phyloP scores from a whole-genome alignment of 2,113 vertebrate genomes.

The Psephotus haematonotus region DNA sequence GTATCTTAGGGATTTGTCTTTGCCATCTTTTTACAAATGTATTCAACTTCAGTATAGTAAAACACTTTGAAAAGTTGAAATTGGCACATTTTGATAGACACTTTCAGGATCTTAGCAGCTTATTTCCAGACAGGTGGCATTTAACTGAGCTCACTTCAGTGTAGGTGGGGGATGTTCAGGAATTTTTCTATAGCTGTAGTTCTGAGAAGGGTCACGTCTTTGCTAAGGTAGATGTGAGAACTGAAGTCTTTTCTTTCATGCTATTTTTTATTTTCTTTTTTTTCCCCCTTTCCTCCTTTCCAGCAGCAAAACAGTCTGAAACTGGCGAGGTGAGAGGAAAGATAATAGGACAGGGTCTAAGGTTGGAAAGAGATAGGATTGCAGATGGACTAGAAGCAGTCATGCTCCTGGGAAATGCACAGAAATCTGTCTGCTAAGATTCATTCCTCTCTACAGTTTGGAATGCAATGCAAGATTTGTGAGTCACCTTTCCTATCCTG shows the following conservation, averaged over 20 bases:
- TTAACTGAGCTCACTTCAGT: not conserved
- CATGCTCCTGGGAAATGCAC: slow-evolving; percentile 39
- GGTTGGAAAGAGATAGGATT: slow-evolving; percentile 40
- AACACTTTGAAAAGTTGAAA: not conserved
- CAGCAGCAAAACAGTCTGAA: not conserved
- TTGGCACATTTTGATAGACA: not conserved
- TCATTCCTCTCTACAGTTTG: slow-evolving; percentile 41
- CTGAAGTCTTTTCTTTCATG: not conserved
- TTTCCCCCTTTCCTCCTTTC: rapidly evolving
- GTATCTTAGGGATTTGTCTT: not conserved
- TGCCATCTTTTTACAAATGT: not conserved
- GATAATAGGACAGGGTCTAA: slow-evolving; percentile 41
- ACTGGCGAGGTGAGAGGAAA: slow-evolving; percentile 36
- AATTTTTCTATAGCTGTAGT: not conserved
- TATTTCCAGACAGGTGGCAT: not conserved
- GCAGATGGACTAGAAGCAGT: slow-evolving; percentile 33
- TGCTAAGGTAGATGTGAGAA: not conserved
- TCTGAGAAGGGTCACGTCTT: not conserved
- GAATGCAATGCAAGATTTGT: slow-evolving; percentile 57
- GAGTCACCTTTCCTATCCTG: slow-evolving; percentile 42
- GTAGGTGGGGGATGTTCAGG: not conserved
- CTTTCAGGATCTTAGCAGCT: not conserved
- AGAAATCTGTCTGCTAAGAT: slow-evolving; percentile 53
- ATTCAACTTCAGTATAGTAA: not conserved
- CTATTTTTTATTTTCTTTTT: not conserved